Evolutionary conservation across 2,797 vertebrate genomes (phyloP), one percentile per base, ranked within the genome.

Genomic region (Denticeps clupeoides): DNA sequence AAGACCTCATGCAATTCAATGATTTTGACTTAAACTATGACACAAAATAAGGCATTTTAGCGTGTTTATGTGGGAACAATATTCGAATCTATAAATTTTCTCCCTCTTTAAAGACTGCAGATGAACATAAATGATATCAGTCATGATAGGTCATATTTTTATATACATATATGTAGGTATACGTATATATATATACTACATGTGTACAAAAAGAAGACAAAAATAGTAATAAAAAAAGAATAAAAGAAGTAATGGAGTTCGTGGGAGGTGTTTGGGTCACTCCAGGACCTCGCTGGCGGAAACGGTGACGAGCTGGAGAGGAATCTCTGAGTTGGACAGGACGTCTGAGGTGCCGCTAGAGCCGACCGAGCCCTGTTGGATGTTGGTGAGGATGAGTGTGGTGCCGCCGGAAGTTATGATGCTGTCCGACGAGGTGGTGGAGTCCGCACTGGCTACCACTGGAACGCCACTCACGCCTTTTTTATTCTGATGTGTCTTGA

Each of bases 31-130:
- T 37, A 89, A 84, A 88, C 79, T 92, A 90, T 92, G 85, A 88
- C 94, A 97, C 90, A 99, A 97, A 94, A 94, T 99, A 99, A 99
- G 95, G 95, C 93, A 99, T 99, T 93, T 97, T 90, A 88, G 91
- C 95, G 91, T 91, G 85, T 90, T 81, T 89, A 89, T 93, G 90
- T 89, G 77, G 79, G 75, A 91, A 89, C 82, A 82, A 85, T 82
- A 82, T 89, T 63, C 38, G 38, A 11, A 38, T 38, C 38, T 11
- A 31, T 31, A 5, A 32, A 33, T 21, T 38, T 38, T 37, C 25
- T 25, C 25, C 35, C 35, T 38, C 35, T 38, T 38, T 38, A 38
- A 62, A 62, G 65, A 49, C n/a, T 47, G 51, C 49, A 50, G 42
- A 63, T 66, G 60, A 60, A 57, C 56, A 56, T 41, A 58, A 87